phyloP scores from a whole-genome alignment of 1,140 invertebrate species.

The Chrysopa pallens region DNA sequence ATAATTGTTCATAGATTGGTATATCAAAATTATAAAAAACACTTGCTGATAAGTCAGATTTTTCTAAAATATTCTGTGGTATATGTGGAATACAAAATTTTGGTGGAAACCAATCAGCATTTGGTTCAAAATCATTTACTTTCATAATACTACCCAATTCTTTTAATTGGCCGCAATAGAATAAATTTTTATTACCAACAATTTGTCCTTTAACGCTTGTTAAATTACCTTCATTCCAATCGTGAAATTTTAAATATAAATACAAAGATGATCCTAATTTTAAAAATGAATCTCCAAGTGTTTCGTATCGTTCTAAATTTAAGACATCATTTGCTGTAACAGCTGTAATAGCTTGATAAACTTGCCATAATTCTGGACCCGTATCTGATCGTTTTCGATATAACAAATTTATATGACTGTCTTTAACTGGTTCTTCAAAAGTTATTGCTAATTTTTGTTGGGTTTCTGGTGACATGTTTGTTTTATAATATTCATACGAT shows the following conservation, averaged over 20 bases:
- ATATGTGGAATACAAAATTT: slow-evolving; percentile 29
- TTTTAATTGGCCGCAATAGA: slow-evolving; percentile 37
- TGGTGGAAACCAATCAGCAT: slow-evolving; percentile 48
- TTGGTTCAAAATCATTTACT: slow-evolving; percentile 42
- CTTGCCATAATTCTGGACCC: not conserved
- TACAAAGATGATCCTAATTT: slow-evolving; percentile 62
- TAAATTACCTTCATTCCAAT: slow-evolving; percentile 55
- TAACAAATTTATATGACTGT: not conserved
- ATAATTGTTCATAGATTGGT: slow-evolving; percentile 17
- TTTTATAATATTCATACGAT: not conserved
- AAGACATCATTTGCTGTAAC: slow-evolving; percentile 55
- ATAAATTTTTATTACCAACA: slow-evolving; percentile 68
- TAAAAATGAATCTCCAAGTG: slow-evolving; percentile 75
- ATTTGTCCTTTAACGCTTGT: slow-evolving; percentile 56
- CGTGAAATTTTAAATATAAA: slow-evolving; percentile 47
- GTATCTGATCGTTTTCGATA: not conserved
- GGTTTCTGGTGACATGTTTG: slow-evolving; percentile 1
- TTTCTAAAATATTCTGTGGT: not conserved
- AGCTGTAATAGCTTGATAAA: slow-evolving; percentile 41
- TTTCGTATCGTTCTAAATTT: slow-evolving; percentile 68
- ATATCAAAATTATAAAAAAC: slow-evolving; percentile 25
- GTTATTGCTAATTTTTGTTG: not conserved
- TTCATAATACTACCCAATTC: slow-evolving; percentile 36
- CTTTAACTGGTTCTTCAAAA: not conserved
- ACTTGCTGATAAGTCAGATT: slow-evolving; percentile 16